Evolutionary conservation across 2,113 vertebrate genomes (phyloP).

Genomic region (Sapajus apella): DNA sequence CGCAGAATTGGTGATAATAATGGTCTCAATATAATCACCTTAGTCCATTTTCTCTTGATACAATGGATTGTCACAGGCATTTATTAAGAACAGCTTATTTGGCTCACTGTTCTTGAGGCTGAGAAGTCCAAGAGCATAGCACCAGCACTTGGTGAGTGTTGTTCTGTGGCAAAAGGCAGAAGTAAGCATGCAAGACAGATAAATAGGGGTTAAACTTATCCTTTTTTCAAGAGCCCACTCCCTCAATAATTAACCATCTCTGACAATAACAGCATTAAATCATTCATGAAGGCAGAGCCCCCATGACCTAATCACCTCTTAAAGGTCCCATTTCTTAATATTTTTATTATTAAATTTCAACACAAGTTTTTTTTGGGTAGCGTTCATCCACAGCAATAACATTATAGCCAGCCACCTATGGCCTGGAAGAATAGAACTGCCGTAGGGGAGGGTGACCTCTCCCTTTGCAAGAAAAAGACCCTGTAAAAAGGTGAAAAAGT

Average conservation of each 20-base stretch:
- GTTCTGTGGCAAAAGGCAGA: not conserved
- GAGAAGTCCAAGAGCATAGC: not conserved
- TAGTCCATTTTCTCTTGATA: not conserved
- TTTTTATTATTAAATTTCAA: not conserved
- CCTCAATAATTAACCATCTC: not conserved
- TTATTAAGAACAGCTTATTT: not conserved
- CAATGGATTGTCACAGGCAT: not conserved
- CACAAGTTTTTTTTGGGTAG: not conserved
- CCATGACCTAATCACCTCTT: not conserved
- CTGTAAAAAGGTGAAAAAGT: not conserved
- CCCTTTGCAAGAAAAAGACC: not conserved
- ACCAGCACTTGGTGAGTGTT: not conserved
- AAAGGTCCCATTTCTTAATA: not conserved
- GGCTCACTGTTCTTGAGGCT: not conserved
- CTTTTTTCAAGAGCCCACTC: not conserved
- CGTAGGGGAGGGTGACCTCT: rapidly evolving
- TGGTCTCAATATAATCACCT: not conserved
- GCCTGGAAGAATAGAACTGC: not conserved
- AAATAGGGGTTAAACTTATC: not conserved
- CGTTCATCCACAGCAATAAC: not conserved
- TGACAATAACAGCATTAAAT: not conserved
- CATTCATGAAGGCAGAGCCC: not conserved
- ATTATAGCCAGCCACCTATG: not conserved
- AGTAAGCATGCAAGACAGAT: not conserved
- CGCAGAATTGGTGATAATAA: not conserved